Evolutionary conservation across 2,888 invertebrate genomes (phyloP), one percentile per base, ranked within the genome.

Genomic region (Agonopterix heracliana): DNA sequence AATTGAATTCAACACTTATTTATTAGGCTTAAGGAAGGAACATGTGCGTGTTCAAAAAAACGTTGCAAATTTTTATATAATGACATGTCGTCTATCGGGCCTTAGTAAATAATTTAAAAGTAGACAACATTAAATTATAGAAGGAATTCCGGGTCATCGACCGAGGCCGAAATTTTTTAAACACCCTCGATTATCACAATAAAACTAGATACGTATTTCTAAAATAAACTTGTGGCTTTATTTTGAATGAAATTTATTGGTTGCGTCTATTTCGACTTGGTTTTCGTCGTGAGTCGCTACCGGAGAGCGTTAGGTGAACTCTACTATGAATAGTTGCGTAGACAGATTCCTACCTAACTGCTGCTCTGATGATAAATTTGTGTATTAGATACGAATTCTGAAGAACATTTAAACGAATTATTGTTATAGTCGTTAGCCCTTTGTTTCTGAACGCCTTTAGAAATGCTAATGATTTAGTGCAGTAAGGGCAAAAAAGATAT

Each of bases 331-430:
- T 84, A 85, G 79, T 35, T 45, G 59, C 58, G 64, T 64, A 59
- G 66, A 67, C 64, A 63, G 66, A 68, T 67, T 63, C 66, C 64
- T 56, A 59, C 67, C 67, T 64, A 66, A 69, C 73, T 68, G 72
- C 71, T 69, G 78, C 73, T 66, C 59, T 53, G 51, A 53, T 81
- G 87, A 88, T 81, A 85, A 85, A 85, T 85, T 86, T 86, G 86
- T 85, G 82, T 74, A 71, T 74, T 74, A 77, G 78, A 78, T 70
- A 73, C 74, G 72, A 73, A 75, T 76, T 67, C 63, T 10, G 38
- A 10, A 5, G n/a, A 26, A 2, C 2, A 26, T 26, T 26, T 26
- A 26, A 5, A 26, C 5, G 26, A 26, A 26, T 26, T 5, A 26
- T 26, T 26, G 26, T 26, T 26, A 26, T 26, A 26, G 26, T 26